Base-by-base conservation (phyloP, 1,140 invertebrate species). In the Cataglyphis hispanica region DNA sequence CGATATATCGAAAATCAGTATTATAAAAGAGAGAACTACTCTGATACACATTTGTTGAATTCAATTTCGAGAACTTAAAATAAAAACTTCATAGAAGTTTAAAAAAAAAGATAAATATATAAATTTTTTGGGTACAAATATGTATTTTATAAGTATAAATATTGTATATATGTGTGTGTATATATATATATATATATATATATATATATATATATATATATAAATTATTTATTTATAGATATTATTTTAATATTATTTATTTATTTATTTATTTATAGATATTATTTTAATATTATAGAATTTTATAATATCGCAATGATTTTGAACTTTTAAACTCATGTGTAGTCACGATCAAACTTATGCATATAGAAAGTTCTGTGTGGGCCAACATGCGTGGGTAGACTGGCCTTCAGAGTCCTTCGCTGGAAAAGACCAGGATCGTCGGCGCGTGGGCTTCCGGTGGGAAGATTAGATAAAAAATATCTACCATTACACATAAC, bases 361-460 rank as follows among this genome's bases (percentile, higher is more conserved):
- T 27, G 13, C 13, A 46, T 40, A 31, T 69, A n/a, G 58, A 58
- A 69, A 83, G 81, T 77, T 84, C 69, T 60, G 88, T 83, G 91
- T 91, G 80, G 78, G 85, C 63, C 50, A 84, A n/a, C 0, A 1
- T 63, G 78, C 75, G 90, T 91, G 67, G 90, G 88, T 64, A 58
- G 72, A n/a, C 31, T 92, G 87, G 90, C 91, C 91, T 92, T 92
- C 91, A 86, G 56, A 90, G 88, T 92, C 87, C 91, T 92, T 91
- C 87, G 77, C n/a, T 84, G 74, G 76, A 87, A 90, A 84, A 80
- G 77, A 87, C 60, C 69, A 86, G 80, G 63, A 85, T 85, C 84
- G 74, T 78, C 66, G 43, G 40, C 56, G 87, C 75, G 90, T 91
- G 53, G 90, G 90, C 60, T 86, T 81, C 50, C 80, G 60, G 69